Conservation (phyloP, 2,797 vertebrate genomes). For the Squalus acanthias region DNA sequence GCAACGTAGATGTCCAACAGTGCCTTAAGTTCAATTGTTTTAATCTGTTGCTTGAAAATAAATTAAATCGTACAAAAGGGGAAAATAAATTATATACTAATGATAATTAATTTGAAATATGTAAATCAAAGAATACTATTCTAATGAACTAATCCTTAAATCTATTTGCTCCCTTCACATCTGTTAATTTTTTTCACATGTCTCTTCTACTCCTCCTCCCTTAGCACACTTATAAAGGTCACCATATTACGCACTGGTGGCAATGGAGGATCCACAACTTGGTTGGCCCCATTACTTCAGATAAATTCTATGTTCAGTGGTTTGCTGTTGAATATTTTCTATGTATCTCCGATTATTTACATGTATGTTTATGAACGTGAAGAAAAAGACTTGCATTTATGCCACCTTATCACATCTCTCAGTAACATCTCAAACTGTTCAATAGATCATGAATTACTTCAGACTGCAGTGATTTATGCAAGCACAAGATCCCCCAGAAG, state of each 20-base stretch:
- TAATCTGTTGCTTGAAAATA: not conserved
- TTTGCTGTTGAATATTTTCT: too few species aligned
- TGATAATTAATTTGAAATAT: not conserved
- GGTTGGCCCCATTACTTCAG: not conserved
- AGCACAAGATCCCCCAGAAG: not conserved
- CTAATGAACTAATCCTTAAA: not conserved
- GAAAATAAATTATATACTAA: not conserved
- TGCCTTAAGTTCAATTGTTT: not conserved
- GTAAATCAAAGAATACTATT: not conserved
- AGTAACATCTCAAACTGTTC: not conserved
- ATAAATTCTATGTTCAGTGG: not conserved
- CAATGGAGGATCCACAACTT: not conserved
- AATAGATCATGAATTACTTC: not conserved
- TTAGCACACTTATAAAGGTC: not conserved
- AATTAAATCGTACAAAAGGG: not conserved
- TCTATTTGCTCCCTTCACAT: not conserved
- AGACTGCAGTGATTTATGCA: not conserved
- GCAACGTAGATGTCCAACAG: not conserved
- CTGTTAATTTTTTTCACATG: not conserved
- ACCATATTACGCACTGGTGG: not conserved
- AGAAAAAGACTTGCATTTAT: not conserved
- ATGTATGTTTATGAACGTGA: not conserved
- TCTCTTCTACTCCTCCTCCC: not conserved
- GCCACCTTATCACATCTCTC: not conserved
- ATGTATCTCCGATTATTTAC: not conserved